A percentile compares a stretch with the other conserved stretches of the same genome.
Conservation (phyloP, 2,888 invertebrate species). For the Catocala fraxini region DNA sequence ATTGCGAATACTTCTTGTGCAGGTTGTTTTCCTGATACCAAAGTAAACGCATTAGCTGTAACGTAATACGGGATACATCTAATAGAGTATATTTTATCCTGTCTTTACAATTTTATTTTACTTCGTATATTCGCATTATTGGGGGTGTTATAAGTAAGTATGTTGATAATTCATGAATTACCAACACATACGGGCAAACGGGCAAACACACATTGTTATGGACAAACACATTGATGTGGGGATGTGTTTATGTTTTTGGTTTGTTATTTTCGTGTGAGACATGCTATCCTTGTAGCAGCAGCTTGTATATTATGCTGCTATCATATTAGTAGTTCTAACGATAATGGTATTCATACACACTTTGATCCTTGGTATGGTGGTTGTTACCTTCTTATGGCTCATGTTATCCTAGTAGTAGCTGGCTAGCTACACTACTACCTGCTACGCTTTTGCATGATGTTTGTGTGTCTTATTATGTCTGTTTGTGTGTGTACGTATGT, state of each 20-base stretch:
- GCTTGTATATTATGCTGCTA: no score
- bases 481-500: neutral
- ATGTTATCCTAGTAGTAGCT: conserved; percentile 32
- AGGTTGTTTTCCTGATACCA: conserved; percentile 40
- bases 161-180: neutral
- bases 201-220: no score
- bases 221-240: conserved; percentile 20
- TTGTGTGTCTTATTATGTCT: conserved; percentile 11
- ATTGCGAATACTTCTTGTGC: conserved; percentile 35
- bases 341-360: conserved; percentile 25
- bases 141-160: conserved; percentile 1
- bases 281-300: no score
- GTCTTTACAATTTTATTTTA: conserved; percentile 20
- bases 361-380: conserved; percentile 25
- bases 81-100: conserved; percentile 10
- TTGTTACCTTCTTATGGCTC: conserved; percentile 20
- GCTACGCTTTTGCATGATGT: conserved; percentile 30
- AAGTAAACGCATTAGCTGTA: conserved; percentile 42
- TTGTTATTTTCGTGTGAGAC: no score
- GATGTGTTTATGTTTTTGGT: no score
- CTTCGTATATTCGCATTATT: conserved; percentile 7
- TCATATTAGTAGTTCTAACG: neutral
- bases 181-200: no score
- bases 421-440: conserved; percentile 23
- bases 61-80: conserved; percentile 29